Conservation (phyloP, 2,797 vertebrate species). For the Odontamblyopus rebecca region DNA sequence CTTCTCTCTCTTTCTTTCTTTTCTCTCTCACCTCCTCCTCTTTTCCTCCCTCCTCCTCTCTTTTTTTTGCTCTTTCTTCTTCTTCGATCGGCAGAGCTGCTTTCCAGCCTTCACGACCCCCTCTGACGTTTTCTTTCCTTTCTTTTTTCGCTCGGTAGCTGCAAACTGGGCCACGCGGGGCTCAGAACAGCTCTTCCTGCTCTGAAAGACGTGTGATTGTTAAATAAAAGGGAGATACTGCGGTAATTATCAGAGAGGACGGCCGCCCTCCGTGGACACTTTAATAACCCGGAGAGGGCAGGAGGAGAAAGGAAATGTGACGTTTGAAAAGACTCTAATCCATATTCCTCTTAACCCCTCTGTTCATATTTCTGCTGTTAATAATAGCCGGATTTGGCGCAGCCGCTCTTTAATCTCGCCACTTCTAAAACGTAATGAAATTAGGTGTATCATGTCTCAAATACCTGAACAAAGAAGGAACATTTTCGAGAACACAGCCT, state of each 20-base stretch:
- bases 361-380: slow-evolving; percentile 52
- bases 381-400: slow-evolving; percentile 54
- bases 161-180: slow-evolving; percentile 65
- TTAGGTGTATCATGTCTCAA: slow-evolving; percentile 49
- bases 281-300: slow-evolving; percentile 61
- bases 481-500: slow-evolving; percentile 3
- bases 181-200: slow-evolving; percentile 46
- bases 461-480: slow-evolving; percentile 41
- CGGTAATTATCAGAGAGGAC: slow-evolving; percentile 62
- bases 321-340: slow-evolving; percentile 61
- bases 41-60: slow-evolving; percentile 34
- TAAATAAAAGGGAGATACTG: slow-evolving; percentile 63
- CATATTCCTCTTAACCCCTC: slow-evolving; percentile 51
- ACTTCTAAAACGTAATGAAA: slow-evolving; percentile 53
- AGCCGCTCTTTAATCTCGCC: slow-evolving; percentile 32
- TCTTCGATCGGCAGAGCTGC: slow-evolving; percentile 36
- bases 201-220: slow-evolving; percentile 56
- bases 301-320: slow-evolving; percentile 42
- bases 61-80: slow-evolving; percentile 33
- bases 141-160: slow-evolving; percentile 50
- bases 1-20: too few species aligned
- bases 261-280: slow-evolving; percentile 55
- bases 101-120: slow-evolving; percentile 47
- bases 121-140: slow-evolving; percentile 47
- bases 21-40: too few species aligned